These are phyloP conservation scores for Trissolcus basalis DNA, from an alignment of 1,140 invertebrate species.

Conservation along the genomic window DNA sequence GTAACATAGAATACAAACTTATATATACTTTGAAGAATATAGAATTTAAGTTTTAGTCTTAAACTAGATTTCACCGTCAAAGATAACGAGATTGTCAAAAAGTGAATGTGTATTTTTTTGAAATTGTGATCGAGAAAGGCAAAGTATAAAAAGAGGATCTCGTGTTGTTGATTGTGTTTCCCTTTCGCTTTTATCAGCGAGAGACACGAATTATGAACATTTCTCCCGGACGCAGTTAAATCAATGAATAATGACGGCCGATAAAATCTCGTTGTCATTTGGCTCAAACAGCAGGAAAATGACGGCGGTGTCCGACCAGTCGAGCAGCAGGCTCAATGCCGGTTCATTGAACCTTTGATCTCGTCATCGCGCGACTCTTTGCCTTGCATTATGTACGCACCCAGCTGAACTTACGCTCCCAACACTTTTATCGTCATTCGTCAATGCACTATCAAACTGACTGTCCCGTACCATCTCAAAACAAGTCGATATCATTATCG, in stretches of 20 bases:
- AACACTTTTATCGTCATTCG: conserved; percentile 46
- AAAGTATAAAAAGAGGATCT: too few species aligned
- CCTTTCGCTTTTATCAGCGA: background rate
- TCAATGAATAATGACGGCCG: conserved; percentile 22
- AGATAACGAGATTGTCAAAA: too few species aligned
- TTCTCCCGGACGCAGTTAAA: conserved; percentile 7
- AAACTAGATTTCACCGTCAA: too few species aligned
- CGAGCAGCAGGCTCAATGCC: conserved; percentile 38
- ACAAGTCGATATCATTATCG: conserved; percentile 5
- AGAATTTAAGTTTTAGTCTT: too few species aligned
- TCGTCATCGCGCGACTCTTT: conserved; percentile 46
- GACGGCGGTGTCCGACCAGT: conserved; percentile 29
- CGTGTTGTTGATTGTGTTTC: background rate
- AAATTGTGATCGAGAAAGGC: too few species aligned
- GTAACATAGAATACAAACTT: too few species aligned
- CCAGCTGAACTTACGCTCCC: conserved; percentile 32
- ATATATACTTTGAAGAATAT: too few species aligned
- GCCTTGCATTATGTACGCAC: conserved; percentile 36
- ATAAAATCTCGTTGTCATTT: conserved; percentile 50
- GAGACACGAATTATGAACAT: background rate
- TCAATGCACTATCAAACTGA: conserved; percentile 40
- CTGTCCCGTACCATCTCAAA: conserved; percentile 14
- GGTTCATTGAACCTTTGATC: conserved; percentile 57
- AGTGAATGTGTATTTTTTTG: too few species aligned
- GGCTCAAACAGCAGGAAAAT: conserved; percentile 49